phyloP scores from a whole-genome alignment of 2,888 invertebrate genomes.

The Digitonthophagus gazella region DNA sequence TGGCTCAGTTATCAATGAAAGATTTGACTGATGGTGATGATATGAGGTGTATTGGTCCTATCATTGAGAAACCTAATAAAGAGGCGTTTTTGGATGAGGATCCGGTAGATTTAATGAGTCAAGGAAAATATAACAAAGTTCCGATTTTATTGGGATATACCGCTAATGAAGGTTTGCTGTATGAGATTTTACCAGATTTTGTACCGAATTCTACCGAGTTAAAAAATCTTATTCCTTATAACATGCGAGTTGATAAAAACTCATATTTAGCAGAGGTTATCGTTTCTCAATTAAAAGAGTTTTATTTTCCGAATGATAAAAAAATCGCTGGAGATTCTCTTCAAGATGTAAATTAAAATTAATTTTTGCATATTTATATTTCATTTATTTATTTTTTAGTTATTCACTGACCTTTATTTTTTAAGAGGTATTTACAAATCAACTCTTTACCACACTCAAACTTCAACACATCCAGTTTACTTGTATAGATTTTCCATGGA shows the following conservation, averaged over 20 bases:
- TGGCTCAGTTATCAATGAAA: constrained; percentile 17
- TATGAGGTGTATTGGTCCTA: constrained; percentile 16
- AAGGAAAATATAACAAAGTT: constrained; percentile 37
- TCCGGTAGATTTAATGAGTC: constrained; percentile 35
- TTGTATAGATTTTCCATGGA: constrained; percentile 32
- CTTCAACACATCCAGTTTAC: constrained; percentile 27
- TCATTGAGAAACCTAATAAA: constrained; percentile 33
- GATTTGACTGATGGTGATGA: constrained; percentile 1
- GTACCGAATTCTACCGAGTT: constrained; percentile 29
- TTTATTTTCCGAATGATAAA: constrained; percentile 35
- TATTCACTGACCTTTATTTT: constrained; percentile 2
- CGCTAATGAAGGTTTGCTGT: constrained; percentile 38
- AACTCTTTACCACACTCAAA: neutral
- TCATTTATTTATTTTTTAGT: constrained; percentile 11
- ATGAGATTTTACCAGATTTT: constrained; percentile 32
- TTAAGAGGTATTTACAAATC: constrained; percentile 14
- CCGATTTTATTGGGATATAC: constrained; percentile 40
- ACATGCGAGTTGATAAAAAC: constrained; percentile 36
- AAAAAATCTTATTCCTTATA: constrained; percentile 34
- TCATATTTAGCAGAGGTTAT: constrained; percentile 36
- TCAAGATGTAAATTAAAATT: constrained; percentile 36
- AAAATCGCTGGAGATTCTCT: constrained; percentile 31
- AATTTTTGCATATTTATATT: neutral
- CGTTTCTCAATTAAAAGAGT: constrained; percentile 36
- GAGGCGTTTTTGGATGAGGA: constrained; percentile 36